Evolutionary conservation across 2,888 invertebrate genomes (phyloP).

Genomic region (Andrena bucephala): DNA sequence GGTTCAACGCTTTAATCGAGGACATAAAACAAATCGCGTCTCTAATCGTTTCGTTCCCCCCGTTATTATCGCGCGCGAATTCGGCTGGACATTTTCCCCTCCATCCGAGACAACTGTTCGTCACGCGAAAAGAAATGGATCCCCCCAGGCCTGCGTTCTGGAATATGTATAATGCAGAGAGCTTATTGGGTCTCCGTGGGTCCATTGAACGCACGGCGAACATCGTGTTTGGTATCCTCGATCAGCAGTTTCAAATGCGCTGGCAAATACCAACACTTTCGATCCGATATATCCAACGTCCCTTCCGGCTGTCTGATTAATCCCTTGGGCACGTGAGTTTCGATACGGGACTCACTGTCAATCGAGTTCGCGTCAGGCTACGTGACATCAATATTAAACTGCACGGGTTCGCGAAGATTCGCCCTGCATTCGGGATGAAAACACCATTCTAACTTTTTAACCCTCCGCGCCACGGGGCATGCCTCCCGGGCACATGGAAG

Average conservation of each 20-base stretch:
- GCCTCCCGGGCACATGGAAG: too few species aligned
- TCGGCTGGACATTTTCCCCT: not conserved
- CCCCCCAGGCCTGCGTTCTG: slow-evolving; percentile 19
- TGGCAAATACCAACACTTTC: slow-evolving; percentile 29
- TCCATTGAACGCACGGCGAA: slow-evolving; percentile 23
- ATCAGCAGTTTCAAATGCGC: slow-evolving; percentile 18
- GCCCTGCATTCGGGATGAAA: slow-evolving; percentile 15
- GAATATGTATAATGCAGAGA: slow-evolving; percentile 7
- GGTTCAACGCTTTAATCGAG: slow-evolving; percentile 15
- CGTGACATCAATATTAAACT: slow-evolving; percentile 27
- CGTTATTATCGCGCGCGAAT: not conserved
- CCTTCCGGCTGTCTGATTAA: slow-evolving; percentile 51
- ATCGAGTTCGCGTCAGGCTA: slow-evolving; percentile 19
- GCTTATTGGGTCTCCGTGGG: slow-evolving; percentile 9
- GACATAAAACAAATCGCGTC: slow-evolving; percentile 5
- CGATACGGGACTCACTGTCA: slow-evolving; percentile 46
- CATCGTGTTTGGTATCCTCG: slow-evolving; percentile 8
- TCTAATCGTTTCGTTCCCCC: slow-evolving; percentile 2
- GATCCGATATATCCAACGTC: slow-evolving; percentile 4
- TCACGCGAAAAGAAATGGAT: slow-evolving; percentile 27
- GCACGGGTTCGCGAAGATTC: slow-evolving; percentile 8
- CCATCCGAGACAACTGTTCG: not conserved
- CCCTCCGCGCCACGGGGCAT: too few species aligned
- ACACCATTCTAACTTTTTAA: not conserved
- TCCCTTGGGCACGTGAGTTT: slow-evolving; percentile 36